Evolutionary conservation across 2,113 vertebrate genomes (phyloP).

Genomic region (Odobenus rosmarus): DNA sequence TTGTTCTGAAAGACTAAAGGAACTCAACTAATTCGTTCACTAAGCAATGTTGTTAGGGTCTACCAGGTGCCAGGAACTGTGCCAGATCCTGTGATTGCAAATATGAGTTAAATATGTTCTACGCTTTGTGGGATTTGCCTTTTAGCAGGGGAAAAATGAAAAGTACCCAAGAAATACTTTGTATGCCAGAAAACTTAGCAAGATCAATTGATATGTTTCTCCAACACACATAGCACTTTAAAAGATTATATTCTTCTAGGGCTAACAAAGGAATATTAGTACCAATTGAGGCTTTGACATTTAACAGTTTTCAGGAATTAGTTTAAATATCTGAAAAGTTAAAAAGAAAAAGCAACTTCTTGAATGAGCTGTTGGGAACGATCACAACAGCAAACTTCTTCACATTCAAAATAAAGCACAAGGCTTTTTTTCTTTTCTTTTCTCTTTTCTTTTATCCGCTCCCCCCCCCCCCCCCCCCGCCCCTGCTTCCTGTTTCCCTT

Average conservation of each 20-base stretch:
- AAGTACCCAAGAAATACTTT: not conserved
- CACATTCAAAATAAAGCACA: not conserved
- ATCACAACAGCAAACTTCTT: not conserved
- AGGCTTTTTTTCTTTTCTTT: not conserved
- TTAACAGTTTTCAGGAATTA: conserved; percentile 44
- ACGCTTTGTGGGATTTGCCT: not conserved
- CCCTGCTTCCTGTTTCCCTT: not conserved
- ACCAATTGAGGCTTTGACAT: not conserved
- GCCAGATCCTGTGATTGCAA: not conserved
- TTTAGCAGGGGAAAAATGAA: not conserved
- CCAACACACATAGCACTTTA: not conserved
- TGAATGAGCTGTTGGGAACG: not conserved
- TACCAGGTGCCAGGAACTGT: not conserved
- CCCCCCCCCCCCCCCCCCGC: not conserved
- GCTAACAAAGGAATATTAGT: not conserved
- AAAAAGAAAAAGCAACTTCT: not conserved
- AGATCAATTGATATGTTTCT: not conserved
- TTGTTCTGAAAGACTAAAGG: not conserved
- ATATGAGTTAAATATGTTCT: not conserved
- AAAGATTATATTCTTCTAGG: not conserved
- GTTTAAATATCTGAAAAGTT: not conserved
- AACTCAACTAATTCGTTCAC: not conserved
- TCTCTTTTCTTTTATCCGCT: not conserved
- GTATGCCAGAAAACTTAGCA: not conserved
- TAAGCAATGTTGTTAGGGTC: not conserved